Evolutionary conservation across 1,140 invertebrate genomes (phyloP).

Genomic region (Pogonomyrmex californicus): DNA sequence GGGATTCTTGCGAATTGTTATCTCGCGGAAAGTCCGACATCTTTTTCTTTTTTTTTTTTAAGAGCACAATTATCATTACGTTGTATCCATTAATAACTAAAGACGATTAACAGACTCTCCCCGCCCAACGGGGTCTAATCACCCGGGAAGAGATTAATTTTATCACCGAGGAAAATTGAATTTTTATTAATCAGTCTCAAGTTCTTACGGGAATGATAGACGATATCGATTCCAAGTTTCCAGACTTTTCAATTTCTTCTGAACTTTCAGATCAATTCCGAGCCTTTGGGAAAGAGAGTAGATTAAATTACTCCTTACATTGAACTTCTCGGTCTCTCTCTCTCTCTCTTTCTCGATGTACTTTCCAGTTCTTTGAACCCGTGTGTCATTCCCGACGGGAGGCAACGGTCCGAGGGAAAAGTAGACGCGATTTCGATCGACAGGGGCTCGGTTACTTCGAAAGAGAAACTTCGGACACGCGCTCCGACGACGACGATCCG

Average conservation of each 20-base stretch:
- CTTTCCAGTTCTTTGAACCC: slow-evolving; percentile 21
- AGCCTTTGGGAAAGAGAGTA: background rate
- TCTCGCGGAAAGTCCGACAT: background rate
- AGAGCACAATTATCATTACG: background rate
- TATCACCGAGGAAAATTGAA: background rate
- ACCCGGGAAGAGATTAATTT: background rate
- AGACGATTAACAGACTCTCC: background rate
- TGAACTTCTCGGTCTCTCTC: background rate
- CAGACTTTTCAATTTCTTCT: background rate
- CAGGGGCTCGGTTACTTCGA: slow-evolving; percentile 12
- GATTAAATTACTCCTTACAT: background rate
- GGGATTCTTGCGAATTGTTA: background rate
- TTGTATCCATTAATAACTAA: too few relatives aligned
- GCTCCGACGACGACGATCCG: background rate
- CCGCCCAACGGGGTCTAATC: background rate
- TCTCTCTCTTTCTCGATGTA: too few relatives aligned
- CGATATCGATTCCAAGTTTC: background rate
- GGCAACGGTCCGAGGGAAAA: slow-evolving; percentile 11
- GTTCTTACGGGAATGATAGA: background rate
- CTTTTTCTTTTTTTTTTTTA: background rate
- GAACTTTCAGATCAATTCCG: background rate
- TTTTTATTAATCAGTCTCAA: background rate
- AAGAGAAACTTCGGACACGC: slow-evolving; percentile 35
- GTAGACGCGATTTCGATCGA: background rate
- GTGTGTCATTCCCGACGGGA: slow-evolving; percentile 3